Base-by-base conservation (phyloP, 2,888 invertebrate genomes). In the Ditylenchus weischeri region DNA sequence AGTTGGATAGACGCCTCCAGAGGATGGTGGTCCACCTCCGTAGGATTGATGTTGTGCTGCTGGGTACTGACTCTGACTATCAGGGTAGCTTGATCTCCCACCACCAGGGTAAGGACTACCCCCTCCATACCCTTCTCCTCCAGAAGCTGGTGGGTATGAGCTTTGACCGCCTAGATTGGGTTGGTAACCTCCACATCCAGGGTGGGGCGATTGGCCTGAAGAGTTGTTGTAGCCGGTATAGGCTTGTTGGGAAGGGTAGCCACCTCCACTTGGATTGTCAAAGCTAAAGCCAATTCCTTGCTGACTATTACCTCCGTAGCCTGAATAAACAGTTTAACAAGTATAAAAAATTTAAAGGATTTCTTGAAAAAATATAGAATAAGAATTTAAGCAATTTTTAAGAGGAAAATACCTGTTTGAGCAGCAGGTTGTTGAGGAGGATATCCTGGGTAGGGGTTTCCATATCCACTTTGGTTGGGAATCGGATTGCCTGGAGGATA, bases 391-490 rank as follows among this genome's bases (percentile, higher is more conserved):
- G 29, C 43, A 43, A 6, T 43, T 43, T 15, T 13, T 13, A 8
- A 8, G 2, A 43, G 43, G 1, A 10, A 29, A 23, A 15, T 54
- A 54, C 54, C 54, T 54, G 54, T 21, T 15, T 54, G n/a, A n/a
- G 54, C n/a, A 50, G 50, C n/a, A 6, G 54, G 54, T 54, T 54
- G 54, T 23, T 54, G 21, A 23, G 54, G 54, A 21, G 54, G 54
- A 18, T 54, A 54, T 54, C 54, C 54, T 54, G 54, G 54, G 10
- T 54, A 54, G 15, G 43, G 38, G 43, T 43, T 43, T 43, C 43
- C 43, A 43, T 43, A 43, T 8, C 43, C 43, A 43, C 43, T 43
- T 43, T 10, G 43, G 43, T 43, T 43, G 43, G 43, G 43, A 8
- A 13, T 43, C 2, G 43, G 43, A 43, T 43, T 43, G 43, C 5